A percentile compares a stretch with the other conserved stretches of the same genome.
These are phyloP conservation scores for Listronotus bonariensis DNA, from an alignment of 1,140 invertebrate genomes.

Conservation along the genomic window DNA sequence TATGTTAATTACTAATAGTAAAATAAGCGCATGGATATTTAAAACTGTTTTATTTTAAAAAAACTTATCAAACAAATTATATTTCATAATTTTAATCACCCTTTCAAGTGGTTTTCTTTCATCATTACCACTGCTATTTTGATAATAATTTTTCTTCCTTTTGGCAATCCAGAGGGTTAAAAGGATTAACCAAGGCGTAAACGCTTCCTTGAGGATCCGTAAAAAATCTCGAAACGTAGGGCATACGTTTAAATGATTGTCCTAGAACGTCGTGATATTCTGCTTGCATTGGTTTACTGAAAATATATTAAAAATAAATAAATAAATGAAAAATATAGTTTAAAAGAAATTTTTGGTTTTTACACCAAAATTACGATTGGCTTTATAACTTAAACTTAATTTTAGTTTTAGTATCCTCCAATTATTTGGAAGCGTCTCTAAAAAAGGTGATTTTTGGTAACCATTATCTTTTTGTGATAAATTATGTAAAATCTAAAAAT, in stretches of 20 bases:
- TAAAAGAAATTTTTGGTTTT: neutral
- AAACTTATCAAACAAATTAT: conserved; percentile 31
- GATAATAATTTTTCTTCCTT: neutral
- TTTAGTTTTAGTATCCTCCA: no score
- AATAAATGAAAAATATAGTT: conserved; percentile 5
- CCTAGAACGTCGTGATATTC: conserved; percentile 49
- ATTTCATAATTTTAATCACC: conserved; percentile 28
- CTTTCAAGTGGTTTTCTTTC: conserved; percentile 11
- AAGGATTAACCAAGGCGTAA: conserved; percentile 49
- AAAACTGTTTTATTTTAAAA: conserved; percentile 1
- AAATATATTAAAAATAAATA: conserved; percentile 29
- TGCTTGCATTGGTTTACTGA: conserved; percentile 45
- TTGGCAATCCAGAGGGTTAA: conserved; percentile 23
- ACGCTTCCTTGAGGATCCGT: conserved; percentile 43
- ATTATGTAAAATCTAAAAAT: no score
- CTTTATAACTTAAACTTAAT: no score
- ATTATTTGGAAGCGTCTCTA: no score
- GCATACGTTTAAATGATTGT: conserved; percentile 48
- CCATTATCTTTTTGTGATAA: no score
- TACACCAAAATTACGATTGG: neutral
- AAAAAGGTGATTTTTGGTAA: no score
- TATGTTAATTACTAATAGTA: no score
- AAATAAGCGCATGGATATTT: no score
- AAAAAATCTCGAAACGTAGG: conserved; percentile 50
- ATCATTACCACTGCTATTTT: neutral